phyloP scores from a whole-genome alignment of 1,140 invertebrate species.

The Antheraea mylitta region DNA sequence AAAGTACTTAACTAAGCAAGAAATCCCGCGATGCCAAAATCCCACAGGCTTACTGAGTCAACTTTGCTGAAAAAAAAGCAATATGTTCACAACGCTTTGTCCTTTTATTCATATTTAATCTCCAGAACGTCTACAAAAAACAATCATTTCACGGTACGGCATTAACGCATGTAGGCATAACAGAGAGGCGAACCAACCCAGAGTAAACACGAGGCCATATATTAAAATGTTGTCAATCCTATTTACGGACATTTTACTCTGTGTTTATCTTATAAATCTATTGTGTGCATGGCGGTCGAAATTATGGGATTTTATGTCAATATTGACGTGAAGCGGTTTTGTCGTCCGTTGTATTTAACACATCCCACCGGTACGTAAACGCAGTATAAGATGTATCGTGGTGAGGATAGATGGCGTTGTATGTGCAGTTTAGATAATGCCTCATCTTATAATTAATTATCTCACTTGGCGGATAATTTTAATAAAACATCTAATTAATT shows the following conservation, averaged over 20 bases:
- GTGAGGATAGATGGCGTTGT: conserved; percentile 42
- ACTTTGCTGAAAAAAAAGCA: conserved; percentile 50
- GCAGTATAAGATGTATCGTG: background rate
- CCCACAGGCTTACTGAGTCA: conserved; percentile 60
- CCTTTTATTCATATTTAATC: conserved; percentile 75
- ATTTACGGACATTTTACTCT: conserved; percentile 75
- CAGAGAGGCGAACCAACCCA: conserved; percentile 56
- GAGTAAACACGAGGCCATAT: conserved; percentile 69
- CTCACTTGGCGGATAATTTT: background rate
- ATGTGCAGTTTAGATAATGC: conserved; percentile 4
- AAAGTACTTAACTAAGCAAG: conserved; percentile 39
- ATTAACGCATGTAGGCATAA: conserved; percentile 74
- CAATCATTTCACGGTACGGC: conserved; percentile 75
- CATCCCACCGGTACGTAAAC: conserved; percentile 54
- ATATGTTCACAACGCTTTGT: conserved; percentile 57
- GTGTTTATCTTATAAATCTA: conserved; percentile 78
- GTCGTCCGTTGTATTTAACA: conserved; percentile 69
- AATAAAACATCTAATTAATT: background rate
- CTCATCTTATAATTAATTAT: conserved; percentile 1
- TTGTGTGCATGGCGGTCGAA: conserved; percentile 74
- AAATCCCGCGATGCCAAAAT: conserved; percentile 43
- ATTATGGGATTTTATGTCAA: conserved; percentile 74
- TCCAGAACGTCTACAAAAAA: conserved; percentile 67
- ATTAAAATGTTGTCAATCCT: conserved; percentile 77
- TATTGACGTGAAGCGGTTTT: conserved; percentile 63